Conservation (phyloP, 2,113 vertebrate species). For the Chaetodon trifascialis region DNA sequence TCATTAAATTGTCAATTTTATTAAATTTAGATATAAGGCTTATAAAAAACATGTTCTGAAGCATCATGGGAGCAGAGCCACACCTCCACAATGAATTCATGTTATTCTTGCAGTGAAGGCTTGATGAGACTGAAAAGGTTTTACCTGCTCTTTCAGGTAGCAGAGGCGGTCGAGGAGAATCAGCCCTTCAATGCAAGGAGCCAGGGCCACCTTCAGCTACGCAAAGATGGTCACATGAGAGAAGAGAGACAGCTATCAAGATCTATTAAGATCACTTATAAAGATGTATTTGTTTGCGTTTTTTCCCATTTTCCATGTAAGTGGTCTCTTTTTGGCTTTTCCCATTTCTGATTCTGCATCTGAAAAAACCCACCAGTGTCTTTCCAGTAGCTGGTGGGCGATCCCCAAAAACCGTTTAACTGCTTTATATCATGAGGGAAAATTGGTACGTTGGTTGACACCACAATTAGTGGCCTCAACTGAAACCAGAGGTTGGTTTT, state of each 20-base stretch:
- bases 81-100: neutral
- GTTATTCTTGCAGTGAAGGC: neutral
- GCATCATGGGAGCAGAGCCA: no score
- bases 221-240: slow-evolving; percentile 29
- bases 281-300: neutral
- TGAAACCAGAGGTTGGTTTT: slow-evolving; percentile 41
- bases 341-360: neutral
- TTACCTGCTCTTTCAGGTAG: slow-evolving; percentile 98
- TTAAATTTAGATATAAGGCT: no score
- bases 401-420: slow-evolving; percentile 37
- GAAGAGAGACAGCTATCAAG: neutral
- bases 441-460: slow-evolving; percentile 53
- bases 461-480: slow-evolving; percentile 55
- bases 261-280: neutral
- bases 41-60: no score
- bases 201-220: slow-evolving; percentile 94
- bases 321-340: neutral
- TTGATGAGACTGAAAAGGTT: slow-evolving; percentile 18
- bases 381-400: slow-evolving; percentile 17
- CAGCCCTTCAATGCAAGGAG: slow-evolving; percentile 95
- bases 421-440: slow-evolving; percentile 59
- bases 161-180: slow-evolving; percentile 97
- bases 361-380: slow-evolving; percentile 23
- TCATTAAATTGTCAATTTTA: no score
- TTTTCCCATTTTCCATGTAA: neutral